Evolutionary conservation across 2,797 vertebrate species (phyloP).

Genomic region (Odontamblyopus lacepedii): DNA sequence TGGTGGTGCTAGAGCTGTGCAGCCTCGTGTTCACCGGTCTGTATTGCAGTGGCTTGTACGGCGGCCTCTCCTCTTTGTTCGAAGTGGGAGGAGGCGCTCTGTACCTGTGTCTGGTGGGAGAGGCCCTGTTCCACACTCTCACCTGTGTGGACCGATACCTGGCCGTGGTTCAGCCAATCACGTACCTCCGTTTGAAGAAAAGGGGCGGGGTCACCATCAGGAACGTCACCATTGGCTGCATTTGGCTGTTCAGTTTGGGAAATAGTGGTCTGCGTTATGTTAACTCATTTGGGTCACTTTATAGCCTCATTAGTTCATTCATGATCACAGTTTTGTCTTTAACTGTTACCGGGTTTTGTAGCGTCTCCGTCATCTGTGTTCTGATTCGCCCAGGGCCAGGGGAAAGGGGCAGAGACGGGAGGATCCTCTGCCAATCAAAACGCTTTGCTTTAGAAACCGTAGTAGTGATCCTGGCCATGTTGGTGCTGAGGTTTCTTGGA

Average conservation of each 20-base stretch:
- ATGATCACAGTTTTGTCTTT: background rate
- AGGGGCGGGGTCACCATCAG: background rate
- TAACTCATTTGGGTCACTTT: too few species aligned
- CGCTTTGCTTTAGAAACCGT: slow-evolving; percentile 25
- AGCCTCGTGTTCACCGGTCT: accelerated
- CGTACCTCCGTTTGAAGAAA: background rate
- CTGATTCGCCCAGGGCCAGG: slow-evolving; percentile 26
- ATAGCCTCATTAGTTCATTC: too few species aligned
- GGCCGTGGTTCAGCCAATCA: background rate
- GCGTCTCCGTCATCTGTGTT: slow-evolving; percentile 17
- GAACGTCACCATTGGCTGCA: background rate
- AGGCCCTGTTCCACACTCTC: background rate
- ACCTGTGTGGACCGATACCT: background rate
- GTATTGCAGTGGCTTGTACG: accelerated
- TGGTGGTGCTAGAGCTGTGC: background rate
- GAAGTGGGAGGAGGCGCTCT: background rate
- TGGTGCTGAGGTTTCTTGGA: background rate
- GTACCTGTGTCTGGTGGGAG: slow-evolving; percentile 10
- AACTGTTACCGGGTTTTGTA: slow-evolving; percentile 6
- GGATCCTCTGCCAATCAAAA: slow-evolving; percentile 5
- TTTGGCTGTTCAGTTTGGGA: background rate
- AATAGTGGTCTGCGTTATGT: too few species aligned
- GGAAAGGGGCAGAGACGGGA: background rate
- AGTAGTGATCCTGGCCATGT: background rate
- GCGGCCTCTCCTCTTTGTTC: accelerated